Conservation (phyloP, 2,113 vertebrate genomes). For the Nansenia antarctica region DNA sequence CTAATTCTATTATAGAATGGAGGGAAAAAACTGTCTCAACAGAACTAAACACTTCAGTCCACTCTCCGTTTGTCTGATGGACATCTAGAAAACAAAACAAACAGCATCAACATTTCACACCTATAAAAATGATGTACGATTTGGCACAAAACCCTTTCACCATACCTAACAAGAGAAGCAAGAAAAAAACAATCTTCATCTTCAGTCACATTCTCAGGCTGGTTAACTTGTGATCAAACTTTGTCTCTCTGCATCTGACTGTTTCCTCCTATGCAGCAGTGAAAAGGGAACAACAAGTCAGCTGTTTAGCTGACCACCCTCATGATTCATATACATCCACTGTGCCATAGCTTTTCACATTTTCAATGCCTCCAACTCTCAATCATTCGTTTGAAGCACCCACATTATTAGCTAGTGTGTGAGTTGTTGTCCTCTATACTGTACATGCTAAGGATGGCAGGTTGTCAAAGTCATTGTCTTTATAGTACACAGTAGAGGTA, state of each 20-base stretch:
- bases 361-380: too few relatives aligned
- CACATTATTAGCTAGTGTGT: background rate
- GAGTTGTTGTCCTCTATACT: background rate
- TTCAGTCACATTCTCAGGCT: slow-evolving; percentile 25
- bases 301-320: background rate
- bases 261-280: background rate
- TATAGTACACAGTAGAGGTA: too few relatives aligned
- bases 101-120: background rate
- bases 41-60: slow-evolving; percentile 36
- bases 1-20: slow-evolving; percentile 50
- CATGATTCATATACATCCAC: background rate
- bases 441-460: too few relatives aligned
- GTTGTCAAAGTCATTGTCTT: too few relatives aligned
- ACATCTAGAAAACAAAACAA: slow-evolving; percentile 50
- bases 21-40: slow-evolving; percentile 54
- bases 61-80: slow-evolving; percentile 43
- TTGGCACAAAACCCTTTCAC: background rate
- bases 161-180: slow-evolving; percentile 57
- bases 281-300: background rate
- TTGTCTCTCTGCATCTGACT: background rate
- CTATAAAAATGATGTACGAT: background rate
- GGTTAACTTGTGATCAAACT: too few relatives aligned
- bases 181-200: slow-evolving; percentile 54
- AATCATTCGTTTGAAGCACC: background rate
- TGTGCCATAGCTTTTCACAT: too few relatives aligned